Evolutionary conservation across 2,113 vertebrate genomes (phyloP), one percentile per base, ranked within the genome.

Genomic region (Anser cygnoides): DNA sequence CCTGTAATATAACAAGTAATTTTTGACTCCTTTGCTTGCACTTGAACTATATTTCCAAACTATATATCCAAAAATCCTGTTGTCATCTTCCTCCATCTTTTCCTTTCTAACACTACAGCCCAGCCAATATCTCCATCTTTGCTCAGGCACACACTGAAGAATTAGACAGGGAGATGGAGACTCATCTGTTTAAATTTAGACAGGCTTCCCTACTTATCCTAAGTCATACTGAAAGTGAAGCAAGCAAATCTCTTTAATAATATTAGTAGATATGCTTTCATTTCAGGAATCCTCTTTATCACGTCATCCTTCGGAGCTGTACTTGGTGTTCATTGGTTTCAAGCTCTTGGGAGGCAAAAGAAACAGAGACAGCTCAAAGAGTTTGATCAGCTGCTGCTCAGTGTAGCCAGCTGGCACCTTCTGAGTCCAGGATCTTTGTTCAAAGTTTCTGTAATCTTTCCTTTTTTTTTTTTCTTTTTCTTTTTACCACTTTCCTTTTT

Each of bases 171-270:
- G 84, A 93, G 93, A 92, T 43, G 20, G 28, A 92, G 63, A 91
- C 71, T 91, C 67, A 91, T 65, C 91, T 95, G 71, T 96, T 96
- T 79, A 96, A 94, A 96, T 96, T 92, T 77, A 94, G 62, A 93
- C 67, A 95, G 87, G 87, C 89, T 92, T 94, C 78, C 41, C 74
- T 92, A 70, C 89, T 95, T 94, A 96, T 89, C 89, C 95, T 91
- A 90, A 92, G 89, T 91, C 81, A 94, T 37, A 77, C 50, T 74
- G 77, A 82, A 92, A 95, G 81, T 59, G 71, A 92, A 87, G 77
- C 49, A 93, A 91, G 58, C 87, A 96, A 94, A 97, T 93, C 91
- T 92, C 91, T 96, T 89, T 76, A 94, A 93, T 72, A 92, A 92
- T 90, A 89, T 92, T 68, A 65, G 85, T 84, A 95, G 94, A 91